Evolutionary conservation across 2,113 vertebrate species (phyloP).

Genomic region (Diadophis punctatus): DNA sequence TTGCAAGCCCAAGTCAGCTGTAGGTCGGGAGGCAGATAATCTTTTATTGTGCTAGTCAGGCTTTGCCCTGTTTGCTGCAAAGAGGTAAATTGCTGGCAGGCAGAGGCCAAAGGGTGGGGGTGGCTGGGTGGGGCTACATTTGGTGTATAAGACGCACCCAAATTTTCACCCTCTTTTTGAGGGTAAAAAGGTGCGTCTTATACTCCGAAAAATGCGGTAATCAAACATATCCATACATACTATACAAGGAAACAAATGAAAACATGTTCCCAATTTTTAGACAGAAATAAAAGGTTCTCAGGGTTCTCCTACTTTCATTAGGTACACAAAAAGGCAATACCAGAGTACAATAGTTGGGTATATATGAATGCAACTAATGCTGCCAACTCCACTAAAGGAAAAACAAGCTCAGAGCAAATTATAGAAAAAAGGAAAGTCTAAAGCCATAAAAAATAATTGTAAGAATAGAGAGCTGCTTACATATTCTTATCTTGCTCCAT

Average conservation of each 20-base stretch:
- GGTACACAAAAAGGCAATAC: accelerated
- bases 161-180: too few relatives aligned
- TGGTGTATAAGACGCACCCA: too few relatives aligned
- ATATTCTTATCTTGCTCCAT: background rate
- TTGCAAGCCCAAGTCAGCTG: too few relatives aligned
- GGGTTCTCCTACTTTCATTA: background rate
- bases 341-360: background rate
- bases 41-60: too few relatives aligned
- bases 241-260: background rate
- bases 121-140: too few relatives aligned
- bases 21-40: too few relatives aligned
- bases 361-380: accelerated
- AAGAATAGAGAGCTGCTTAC: background rate
- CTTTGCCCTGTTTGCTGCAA: too few relatives aligned
- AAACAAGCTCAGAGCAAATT: constrained; percentile 26
- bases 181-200: too few relatives aligned
- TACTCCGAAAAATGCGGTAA: background rate
- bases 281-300: background rate
- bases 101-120: too few relatives aligned
- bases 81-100: too few relatives aligned
- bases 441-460: constrained; percentile 33
- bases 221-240: background rate
- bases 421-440: constrained; percentile 32
- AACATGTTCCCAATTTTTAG: background rate
- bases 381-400: background rate